Evolutionary conservation across 92 coral and sea anemone genomes (phyloP).

Genomic region (Isaurus tuberculatus): DNA sequence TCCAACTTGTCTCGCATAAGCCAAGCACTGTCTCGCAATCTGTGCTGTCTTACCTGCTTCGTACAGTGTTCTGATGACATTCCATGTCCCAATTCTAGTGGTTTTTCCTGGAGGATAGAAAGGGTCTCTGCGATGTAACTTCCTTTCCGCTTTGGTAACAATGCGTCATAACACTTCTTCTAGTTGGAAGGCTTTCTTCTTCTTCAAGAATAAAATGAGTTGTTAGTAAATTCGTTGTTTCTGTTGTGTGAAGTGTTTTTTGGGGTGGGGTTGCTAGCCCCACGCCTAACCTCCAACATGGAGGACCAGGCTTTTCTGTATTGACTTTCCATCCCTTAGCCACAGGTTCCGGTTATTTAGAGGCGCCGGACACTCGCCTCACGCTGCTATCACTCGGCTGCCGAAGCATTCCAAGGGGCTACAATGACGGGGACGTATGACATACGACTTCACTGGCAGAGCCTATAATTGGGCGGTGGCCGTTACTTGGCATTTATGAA

Average conservation of each 20-base stretch:
- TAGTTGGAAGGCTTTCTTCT: not conserved
- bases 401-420: not conserved
- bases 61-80: constrained; percentile 7
- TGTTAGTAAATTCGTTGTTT: not conserved
- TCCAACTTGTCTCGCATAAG: constrained; percentile 8
- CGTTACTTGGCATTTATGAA: not conserved
- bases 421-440: not conserved
- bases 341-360: not conserved
- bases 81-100: constrained; percentile 28
- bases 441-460: not conserved
- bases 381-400: not conserved
- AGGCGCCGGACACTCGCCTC: not conserved
- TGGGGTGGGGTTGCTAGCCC: not conserved
- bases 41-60: constrained; percentile 41
- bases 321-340: not conserved
- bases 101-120: constrained; percentile 11
- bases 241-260: not conserved
- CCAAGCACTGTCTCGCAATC: constrained; percentile 11
- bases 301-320: not conserved
- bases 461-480: not conserved
- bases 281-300: not conserved
- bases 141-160: not conserved
- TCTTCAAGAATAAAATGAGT: not conserved
- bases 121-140: not conserved
- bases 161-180: not conserved